Conservation (phyloP, 2,797 vertebrate species). For the Arctocebus calabarensis region DNA sequence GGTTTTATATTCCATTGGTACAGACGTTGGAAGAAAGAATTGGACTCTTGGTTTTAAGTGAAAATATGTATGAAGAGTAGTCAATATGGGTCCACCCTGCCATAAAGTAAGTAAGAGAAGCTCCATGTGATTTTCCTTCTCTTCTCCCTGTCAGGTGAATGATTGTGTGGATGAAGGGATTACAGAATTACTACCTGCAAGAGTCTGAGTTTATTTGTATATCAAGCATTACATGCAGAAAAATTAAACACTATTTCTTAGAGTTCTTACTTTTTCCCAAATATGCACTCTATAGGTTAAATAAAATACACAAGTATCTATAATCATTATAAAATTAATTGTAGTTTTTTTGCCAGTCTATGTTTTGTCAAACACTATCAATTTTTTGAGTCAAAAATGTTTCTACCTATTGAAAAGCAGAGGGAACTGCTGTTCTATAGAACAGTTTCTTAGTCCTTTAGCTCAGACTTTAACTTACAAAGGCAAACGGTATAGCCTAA, state of each 20-base stretch:
- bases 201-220: background rate
- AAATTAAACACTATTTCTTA: background rate
- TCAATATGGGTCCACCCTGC: background rate
- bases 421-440: background rate
- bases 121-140: background rate
- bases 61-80: background rate
- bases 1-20: background rate
- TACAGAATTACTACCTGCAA: background rate
- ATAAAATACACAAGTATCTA: background rate
- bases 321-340: slow-evolving; percentile 46
- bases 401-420: background rate
- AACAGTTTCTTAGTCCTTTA: background rate
- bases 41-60: slow-evolving; percentile 3
- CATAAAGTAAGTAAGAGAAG: background rate
- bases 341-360: background rate
- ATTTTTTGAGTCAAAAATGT: background rate
- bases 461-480: too few species aligned
- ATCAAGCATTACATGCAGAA: background rate
- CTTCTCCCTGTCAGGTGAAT: background rate
- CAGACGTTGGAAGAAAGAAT: background rate
- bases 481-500: too few species aligned
- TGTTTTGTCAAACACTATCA: background rate
- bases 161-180: background rate
- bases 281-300: background rate
- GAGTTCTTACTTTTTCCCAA: background rate